Base-by-base conservation (phyloP, 1,140 invertebrate genomes). In the Danaus melanippus region DNA sequence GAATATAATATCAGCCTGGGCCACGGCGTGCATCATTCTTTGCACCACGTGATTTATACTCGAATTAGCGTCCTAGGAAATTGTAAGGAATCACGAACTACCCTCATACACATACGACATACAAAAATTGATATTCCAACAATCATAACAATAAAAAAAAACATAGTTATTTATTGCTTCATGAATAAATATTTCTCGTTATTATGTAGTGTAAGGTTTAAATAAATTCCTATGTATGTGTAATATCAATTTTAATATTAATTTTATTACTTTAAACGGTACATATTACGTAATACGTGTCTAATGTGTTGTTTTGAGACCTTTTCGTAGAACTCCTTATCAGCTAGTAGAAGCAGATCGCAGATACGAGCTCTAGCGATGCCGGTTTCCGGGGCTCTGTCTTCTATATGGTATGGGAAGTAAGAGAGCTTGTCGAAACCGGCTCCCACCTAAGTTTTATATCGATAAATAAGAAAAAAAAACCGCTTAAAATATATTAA, bases 1-100 rank as follows among this genome's bases (percentile, higher is more conserved):
- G 53, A 84, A 82, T 55, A 86, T 80, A 21, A 84, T 69, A 46
- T 85, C 82, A 5, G 80, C 80, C 51, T 84, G 82, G 10, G 82
- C 77, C 0, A 84, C 73, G 0, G 82, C 77, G 12, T 85, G 82
- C 58, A 85, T 74, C 82, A 85, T 85, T 45, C 77, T 64, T 11
- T 68, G 46, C 6, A 85, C 76, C 1, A 70, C 79, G 10, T 82
- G 79, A 42, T 76, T 79, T 10, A 84, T 57, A 47, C 77, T 85
- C 0, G 78, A 73, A 45, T 84, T 78, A 17, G 80, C 79, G 15
- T 85, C 82, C 65, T 67, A 8, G 21, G 21, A 32, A 5, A 32
- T 32, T 32, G 0, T 3, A 32, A 32, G 21, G 21, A 32, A 32
- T 32, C 7, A 32, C 21, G 5, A 32, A 32, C 21, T 32, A 32